Percentiles rank a stretch among this genome's conserved stretches.
phyloP scores from a whole-genome alignment of 2,797 vertebrate genomes.

The Falco berigora region DNA sequence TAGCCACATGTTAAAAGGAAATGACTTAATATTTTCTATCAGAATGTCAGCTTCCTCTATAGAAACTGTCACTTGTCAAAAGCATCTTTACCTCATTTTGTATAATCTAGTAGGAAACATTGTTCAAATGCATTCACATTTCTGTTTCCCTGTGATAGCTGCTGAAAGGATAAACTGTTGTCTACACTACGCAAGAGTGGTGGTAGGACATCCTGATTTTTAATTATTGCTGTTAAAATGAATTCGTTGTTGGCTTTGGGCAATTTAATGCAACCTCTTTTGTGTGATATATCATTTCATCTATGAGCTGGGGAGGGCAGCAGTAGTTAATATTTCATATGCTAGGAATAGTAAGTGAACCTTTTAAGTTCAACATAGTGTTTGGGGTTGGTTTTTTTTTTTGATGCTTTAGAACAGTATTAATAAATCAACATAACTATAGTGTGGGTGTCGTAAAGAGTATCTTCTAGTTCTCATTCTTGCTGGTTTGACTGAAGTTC shows the following conservation, averaged over 20 bases:
- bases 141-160: background rate
- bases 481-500: background rate
- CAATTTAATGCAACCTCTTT: background rate
- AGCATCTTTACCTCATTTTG: background rate
- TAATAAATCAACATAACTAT: background rate
- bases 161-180: background rate
- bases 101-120: constrained; percentile 28
- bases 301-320: background rate
- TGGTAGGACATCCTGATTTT: background rate
- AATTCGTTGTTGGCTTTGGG: background rate
- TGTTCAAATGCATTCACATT: background rate
- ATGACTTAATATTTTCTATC: constrained; percentile 27
- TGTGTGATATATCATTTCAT: background rate
- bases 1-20: constrained; percentile 31
- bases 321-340: background rate
- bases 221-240: background rate
- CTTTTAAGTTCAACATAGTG: background rate
- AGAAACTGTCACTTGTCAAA: background rate
- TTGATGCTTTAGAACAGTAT: background rate
- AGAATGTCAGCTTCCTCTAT: background rate
- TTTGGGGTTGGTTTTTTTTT: background rate
- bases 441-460: background rate
- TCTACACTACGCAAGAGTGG: background rate
- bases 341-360: background rate
- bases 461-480: background rate